Conservation (phyloP, 2,888 invertebrate species). For the Hydrotaea diabolus region DNA sequence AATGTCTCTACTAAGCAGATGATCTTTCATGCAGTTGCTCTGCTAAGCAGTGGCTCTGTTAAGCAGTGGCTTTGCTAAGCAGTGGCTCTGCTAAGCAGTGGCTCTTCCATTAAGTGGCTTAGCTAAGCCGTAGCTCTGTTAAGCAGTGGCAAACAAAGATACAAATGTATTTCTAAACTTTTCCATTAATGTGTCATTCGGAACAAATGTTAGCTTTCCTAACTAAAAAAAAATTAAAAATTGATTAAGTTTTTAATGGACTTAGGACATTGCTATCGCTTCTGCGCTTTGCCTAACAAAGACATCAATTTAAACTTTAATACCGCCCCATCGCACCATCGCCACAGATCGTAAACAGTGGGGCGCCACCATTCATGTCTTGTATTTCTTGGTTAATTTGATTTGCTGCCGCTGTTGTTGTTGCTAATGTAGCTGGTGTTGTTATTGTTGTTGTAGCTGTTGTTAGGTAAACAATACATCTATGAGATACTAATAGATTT, state of each 20-base stretch:
- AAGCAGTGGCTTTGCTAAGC: too few relatives aligned
- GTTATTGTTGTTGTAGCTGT: not conserved
- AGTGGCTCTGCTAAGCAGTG: too few relatives aligned
- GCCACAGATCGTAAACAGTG: not conserved
- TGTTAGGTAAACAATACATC: slow-evolving; percentile 34
- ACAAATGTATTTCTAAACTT: too few relatives aligned
- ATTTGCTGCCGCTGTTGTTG: not conserved
- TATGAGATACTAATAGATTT: slow-evolving; percentile 47
- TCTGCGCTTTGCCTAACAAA: slow-evolving; percentile 4
- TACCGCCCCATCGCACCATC: not conserved
- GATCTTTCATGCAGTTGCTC: too few relatives aligned
- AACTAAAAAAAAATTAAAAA: not conserved
- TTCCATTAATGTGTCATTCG: too few relatives aligned
- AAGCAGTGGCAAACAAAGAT: too few relatives aligned
- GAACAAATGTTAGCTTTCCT: too few relatives aligned
- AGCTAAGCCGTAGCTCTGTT: too few relatives aligned
- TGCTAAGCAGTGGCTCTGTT: too few relatives aligned
- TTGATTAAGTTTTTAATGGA: not conserved
- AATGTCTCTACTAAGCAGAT: too few relatives aligned
- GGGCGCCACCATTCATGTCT: slow-evolving; percentile 34
- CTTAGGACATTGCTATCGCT: not conserved
- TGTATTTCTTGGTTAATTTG: slow-evolving; percentile 10
- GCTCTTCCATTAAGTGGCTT: too few relatives aligned
- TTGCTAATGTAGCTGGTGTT: not conserved
- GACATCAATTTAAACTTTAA: slow-evolving; percentile 24